Base-by-base conservation (phyloP, 1,140 invertebrate genomes). In the Papilio helenus region DNA sequence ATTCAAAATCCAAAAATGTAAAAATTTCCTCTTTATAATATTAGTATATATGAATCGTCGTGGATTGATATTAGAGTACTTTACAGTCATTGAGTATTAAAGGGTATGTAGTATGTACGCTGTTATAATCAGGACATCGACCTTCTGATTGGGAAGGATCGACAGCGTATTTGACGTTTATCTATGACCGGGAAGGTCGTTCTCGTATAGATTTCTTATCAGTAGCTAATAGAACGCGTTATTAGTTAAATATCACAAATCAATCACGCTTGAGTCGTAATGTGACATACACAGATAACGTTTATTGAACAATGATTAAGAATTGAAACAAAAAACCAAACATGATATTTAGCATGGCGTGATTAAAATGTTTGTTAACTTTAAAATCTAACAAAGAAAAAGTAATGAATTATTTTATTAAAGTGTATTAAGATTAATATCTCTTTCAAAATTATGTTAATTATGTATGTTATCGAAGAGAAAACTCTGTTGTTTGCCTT, bases 201-300 rank as follows among this genome's bases (percentile, higher is more conserved):
- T 49, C 46, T 49, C 46, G 58, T 61, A 61, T 61, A 26, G 58
- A 61, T 61, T 61, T 1, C 23, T 61, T 61, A 61, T 61, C 58
- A 61, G 14, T 23, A 10, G 58, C 23, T 61, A 61, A 61, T 61
- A 61, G 9, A 29, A 61, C 58, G 23, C 20, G 20, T 61, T 61
- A 61, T 26, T 61, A 29, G 58, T 2, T 26, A 61, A 61, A 61
- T 61, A 61, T 61, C 23, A 23, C 23, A 26, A 61, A 61, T 61
- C 58, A 61, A 61, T 61, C 58, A 61, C 58, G 0, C 23, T 26
- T 23, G 20, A 23, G n/a, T 14, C 20, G 58, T 61, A 26, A 61
- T 58, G 55, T 58, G 55, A 58, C 55, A 58, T 20, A n/a, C 3
- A 26, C 12, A 61, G 58, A 61, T 61, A 61, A 61, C 23, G 58